Evolutionary conservation across 1,140 invertebrate species (phyloP).

Genomic region (Musca vetustissima): DNA sequence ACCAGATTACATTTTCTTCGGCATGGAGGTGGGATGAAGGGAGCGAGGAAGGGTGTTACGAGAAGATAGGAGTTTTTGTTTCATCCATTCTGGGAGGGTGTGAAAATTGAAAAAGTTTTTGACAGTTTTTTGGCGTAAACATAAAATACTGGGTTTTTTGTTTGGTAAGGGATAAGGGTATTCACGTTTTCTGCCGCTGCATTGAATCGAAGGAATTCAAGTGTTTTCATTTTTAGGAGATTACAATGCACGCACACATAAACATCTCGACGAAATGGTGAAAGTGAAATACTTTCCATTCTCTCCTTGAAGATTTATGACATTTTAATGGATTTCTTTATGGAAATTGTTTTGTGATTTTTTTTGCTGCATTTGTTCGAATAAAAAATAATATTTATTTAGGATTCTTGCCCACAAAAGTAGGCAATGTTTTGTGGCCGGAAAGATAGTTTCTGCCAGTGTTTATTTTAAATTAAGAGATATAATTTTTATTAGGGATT

Average conservation of each 20-base stretch:
- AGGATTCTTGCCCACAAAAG: background rate
- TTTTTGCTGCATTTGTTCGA: no score
- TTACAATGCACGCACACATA: background rate
- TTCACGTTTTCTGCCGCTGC: background rate
- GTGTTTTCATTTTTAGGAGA: background rate
- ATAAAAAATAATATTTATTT: no score
- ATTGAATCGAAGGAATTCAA: constrained; percentile 7
- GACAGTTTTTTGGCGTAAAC: constrained; percentile 24
- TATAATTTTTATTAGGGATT: no score
- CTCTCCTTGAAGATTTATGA: constrained; percentile 11
- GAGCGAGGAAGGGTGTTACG: no score
- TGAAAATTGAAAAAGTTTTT: constrained; percentile 24
- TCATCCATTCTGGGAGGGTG: constrained; percentile 3
- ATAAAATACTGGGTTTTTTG: constrained; percentile 15
- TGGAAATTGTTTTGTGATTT: background rate
- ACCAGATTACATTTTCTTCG: background rate
- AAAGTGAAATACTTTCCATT: no score
- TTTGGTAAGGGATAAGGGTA: no score
- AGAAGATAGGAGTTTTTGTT: no score
- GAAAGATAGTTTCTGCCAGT: background rate
- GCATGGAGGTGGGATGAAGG: background rate
- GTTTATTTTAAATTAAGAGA: no score
- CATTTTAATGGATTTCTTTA: constrained; percentile 13
- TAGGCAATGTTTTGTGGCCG: background rate
- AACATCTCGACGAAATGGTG: background rate